Percentiles rank a stretch among this genome's conserved stretches.
phyloP scores from a whole-genome alignment of 2,113 vertebrate species.

The Ceyx melanurus region DNA sequence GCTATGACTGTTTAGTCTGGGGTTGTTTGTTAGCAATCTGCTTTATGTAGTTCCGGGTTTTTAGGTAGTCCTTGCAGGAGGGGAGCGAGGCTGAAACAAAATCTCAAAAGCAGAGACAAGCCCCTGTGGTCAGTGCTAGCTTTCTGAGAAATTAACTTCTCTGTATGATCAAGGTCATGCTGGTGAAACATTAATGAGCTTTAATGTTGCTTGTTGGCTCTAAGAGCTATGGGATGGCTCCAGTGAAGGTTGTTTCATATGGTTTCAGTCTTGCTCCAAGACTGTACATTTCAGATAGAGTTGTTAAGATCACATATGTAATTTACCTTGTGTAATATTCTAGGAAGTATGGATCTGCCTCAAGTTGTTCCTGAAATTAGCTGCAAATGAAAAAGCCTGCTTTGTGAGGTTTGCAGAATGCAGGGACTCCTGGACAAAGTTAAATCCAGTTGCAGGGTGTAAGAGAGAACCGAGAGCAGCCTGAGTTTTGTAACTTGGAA shows the following conservation, averaged over 20 bases:
- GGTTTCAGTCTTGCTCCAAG: not conserved
- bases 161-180: fast-evolving
- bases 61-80: not conserved
- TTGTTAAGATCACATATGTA: not conserved
- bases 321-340: not conserved
- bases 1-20: not conserved
- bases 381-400: not conserved
- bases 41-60: not conserved
- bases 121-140: not conserved
- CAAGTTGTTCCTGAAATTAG: not conserved
- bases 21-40: not conserved
- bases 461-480: not conserved
- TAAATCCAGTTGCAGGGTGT: not conserved
- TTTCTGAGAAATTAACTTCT: not conserved
- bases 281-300: not conserved
- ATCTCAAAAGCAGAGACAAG: fast-evolving
- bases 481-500: not conserved
- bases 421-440: not conserved
- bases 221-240: not conserved
- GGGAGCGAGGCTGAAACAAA: not conserved
- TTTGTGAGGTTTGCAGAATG: not conserved
- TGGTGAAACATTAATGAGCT: fast-evolving
- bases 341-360: not conserved
- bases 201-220: not conserved
- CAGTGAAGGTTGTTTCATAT: fast-evolving